phyloP scores from a whole-genome alignment of 2,113 vertebrate genomes.

The Manacus vitellinus region DNA sequence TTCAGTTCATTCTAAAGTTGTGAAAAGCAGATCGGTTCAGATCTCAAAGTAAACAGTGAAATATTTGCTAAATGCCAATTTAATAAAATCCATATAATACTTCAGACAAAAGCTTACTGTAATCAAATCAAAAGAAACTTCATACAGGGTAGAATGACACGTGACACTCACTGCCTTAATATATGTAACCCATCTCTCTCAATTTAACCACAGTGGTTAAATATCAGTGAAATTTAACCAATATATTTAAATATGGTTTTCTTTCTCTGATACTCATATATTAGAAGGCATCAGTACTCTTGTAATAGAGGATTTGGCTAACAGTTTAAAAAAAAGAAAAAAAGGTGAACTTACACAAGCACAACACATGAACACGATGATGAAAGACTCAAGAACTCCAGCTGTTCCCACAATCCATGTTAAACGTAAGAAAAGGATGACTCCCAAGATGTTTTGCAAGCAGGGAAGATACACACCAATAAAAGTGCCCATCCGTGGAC shows the following conservation, averaged over 20 bases:
- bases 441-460: conserved; percentile 95
- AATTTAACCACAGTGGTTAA: neutral
- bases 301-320: neutral
- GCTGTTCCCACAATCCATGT: conserved; percentile 96
- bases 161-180: neutral
- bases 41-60: neutral
- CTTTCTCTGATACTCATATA: neutral
- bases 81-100: neutral
- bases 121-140: neutral
- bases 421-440: conserved; percentile 94
- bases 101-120: neutral
- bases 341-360: conserved; percentile 85
- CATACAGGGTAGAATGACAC: neutral
- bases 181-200: neutral
- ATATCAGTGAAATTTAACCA: neutral
- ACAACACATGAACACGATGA: conserved; percentile 91
- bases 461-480: conserved; percentile 97
- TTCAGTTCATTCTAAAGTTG: neutral
- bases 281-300: neutral
- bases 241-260: neutral
- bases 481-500: conserved; percentile 94
- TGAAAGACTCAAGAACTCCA: conserved; percentile 90
- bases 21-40: neutral
- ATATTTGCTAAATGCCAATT: neutral
- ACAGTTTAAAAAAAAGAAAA: neutral